Percentiles rank a stretch among this genome's conserved stretches.
Conservation (phyloP, 2,113 vertebrate species). For the Sigmodon hispidus region DNA sequence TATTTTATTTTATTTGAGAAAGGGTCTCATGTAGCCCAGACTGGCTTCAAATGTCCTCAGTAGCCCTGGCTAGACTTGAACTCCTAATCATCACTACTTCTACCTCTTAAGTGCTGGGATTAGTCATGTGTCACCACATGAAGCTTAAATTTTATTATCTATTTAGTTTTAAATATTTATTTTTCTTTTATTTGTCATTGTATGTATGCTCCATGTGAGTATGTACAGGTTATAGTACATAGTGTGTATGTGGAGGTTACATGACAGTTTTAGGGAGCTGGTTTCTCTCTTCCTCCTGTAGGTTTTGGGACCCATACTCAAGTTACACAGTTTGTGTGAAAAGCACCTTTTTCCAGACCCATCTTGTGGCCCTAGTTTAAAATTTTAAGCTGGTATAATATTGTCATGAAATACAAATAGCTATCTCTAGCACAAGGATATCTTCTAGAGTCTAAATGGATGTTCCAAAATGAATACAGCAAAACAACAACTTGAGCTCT, state of each 20-base stretch:
- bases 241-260: background rate
- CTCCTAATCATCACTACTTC: background rate
- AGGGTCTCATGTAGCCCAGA: background rate
- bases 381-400: constrained; percentile 5
- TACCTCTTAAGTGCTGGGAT: background rate
- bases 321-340: background rate
- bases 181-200: background rate
- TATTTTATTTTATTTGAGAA: background rate
- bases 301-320: background rate
- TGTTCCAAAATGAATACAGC: constrained; percentile 27
- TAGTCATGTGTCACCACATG: background rate
- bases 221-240: background rate
- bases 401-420: background rate
- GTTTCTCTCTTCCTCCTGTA: background rate
- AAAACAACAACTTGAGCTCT: constrained; percentile 38
- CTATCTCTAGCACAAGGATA: constrained; percentile 13
- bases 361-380: background rate
- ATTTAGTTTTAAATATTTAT: background rate
- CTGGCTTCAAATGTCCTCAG: background rate
- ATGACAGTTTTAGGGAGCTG: background rate
- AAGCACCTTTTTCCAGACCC: background rate
- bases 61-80: background rate
- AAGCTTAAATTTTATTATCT: background rate
- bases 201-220: background rate
- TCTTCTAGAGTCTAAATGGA: background rate